Conservation (phyloP, 2,888 invertebrate species). For the Pegoplata infirma region DNA sequence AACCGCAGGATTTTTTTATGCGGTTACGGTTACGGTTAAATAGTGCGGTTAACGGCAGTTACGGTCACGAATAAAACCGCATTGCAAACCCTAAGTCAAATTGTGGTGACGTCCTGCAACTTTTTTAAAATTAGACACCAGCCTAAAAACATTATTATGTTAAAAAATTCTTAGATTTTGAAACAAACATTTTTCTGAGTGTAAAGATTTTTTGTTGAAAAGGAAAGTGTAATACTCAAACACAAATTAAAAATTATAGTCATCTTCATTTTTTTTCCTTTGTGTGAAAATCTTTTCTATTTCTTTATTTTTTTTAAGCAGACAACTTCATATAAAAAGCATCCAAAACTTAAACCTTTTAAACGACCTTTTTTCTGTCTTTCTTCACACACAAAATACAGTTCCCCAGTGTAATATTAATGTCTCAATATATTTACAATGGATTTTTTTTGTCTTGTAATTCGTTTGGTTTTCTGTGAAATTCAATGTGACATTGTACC, state of each 20-base stretch:
- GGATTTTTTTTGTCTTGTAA: conserved; percentile 23
- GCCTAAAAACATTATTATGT: too few relatives aligned
- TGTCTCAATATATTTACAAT: conserved; percentile 53
- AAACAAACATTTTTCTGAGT: too few relatives aligned
- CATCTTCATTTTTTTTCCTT: conserved; percentile 31
- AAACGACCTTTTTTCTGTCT: conserved; percentile 39
- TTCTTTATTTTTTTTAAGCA: conserved; percentile 7
- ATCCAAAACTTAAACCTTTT: conserved; percentile 48
- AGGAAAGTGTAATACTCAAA: conserved; percentile 44
- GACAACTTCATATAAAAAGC: conserved; percentile 42
- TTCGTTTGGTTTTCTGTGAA: conserved; percentile 18
- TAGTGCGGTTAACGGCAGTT: too few relatives aligned
- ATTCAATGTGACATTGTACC: conserved; percentile 51
- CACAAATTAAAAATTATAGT: conserved; percentile 62
- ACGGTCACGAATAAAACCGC: too few relatives aligned
- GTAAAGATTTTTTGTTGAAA: too few relatives aligned
- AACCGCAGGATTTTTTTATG: too few relatives aligned
- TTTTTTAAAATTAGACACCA: too few relatives aligned
- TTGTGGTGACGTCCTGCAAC: too few relatives aligned
- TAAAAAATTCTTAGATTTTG: too few relatives aligned
- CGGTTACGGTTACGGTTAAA: too few relatives aligned
- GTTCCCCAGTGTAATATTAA: conserved; percentile 51
- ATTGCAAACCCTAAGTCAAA: too few relatives aligned
- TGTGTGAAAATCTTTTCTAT: neutral
- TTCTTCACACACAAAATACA: neutral